Base-by-base conservation (phyloP, 2,113 vertebrate genomes). In the Cebus imitator region DNA sequence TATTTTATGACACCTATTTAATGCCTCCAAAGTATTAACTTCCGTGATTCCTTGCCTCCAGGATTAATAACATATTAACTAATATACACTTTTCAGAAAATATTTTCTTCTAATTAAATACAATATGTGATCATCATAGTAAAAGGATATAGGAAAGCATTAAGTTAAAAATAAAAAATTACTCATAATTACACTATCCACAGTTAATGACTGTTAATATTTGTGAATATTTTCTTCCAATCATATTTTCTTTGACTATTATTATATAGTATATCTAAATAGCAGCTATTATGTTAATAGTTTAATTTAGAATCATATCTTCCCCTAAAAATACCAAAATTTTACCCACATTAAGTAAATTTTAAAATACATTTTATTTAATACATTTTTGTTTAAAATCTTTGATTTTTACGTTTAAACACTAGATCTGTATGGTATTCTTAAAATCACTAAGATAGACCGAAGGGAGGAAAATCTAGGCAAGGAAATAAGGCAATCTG, bases 381-480 rank as follows among this genome's bases (percentile, higher is more conserved):
- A 57, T 16, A 37, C 13, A 58, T 17, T 80, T 79, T 81, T 64
- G 40, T 5, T 73, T 9, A 8, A 37, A 91, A 52, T 30, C 1
- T 68, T 80, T 84, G 5, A 87, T 78, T 90, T 94, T 48, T 55
- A 87, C 75, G 78, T 87, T 66, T 84, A 93, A 85, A 55, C 16
- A 45, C 30, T 78, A 84, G 64, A 93, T 40, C 1, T 91, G 50
- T 50, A 20, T 5, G 64, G 8, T 70, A 21, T 75, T 35, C 12
- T 11, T 52, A n/a, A 84, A 72, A 84, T 17, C 61, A 43, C 8
- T 23, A 48, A 20, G 18, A 68, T 35, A 30, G 84, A 18, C 6
- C 17, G 20, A 96, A 87, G 18, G 16, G 10, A 40, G 18, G 3
- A 35, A 81, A 64, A 50, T 52, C 5, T 30, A 72, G 32, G 32